Evolutionary conservation across 2,797 vertebrate species (phyloP).

Genomic region (Callimico goeldii): DNA sequence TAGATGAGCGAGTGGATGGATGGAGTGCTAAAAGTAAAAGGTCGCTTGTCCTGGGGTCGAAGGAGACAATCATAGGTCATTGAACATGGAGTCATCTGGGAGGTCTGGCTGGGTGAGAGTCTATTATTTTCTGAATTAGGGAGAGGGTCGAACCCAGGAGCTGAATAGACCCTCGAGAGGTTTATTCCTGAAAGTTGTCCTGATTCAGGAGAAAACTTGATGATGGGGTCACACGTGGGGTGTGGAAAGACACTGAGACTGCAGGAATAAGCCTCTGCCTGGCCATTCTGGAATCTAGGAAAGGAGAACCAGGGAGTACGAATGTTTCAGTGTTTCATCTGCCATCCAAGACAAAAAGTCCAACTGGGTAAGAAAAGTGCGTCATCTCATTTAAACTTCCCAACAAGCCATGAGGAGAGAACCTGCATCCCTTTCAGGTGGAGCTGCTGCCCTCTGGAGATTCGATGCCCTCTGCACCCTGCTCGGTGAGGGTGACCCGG

Average conservation of each 20-base stretch:
- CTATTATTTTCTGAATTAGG: neutral
- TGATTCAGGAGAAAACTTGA: fast-evolving
- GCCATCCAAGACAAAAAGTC: neutral
- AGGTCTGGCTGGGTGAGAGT: neutral
- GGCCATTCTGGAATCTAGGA: neutral
- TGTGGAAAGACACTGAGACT: neutral
- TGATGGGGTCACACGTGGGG: neutral
- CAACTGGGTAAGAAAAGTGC: neutral
- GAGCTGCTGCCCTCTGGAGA: neutral
- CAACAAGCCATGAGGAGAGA: too few species aligned
- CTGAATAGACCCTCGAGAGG: neutral
- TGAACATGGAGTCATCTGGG: neutral
- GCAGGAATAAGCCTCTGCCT: neutral
- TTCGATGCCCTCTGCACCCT: neutral
- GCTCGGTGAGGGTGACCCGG: neutral
- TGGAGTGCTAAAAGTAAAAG: neutral
- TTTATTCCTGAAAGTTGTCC: too few species aligned
- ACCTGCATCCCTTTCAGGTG: fast-evolving
- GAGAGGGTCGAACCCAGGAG: neutral
- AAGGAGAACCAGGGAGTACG: neutral
- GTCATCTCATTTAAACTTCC: neutral
- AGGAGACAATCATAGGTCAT: neutral
- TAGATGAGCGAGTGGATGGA: neutral
- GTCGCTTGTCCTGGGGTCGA: neutral
- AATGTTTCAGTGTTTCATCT: neutral